Evolutionary conservation across 2,797 vertebrate genomes (phyloP).

Genomic region (Loris lydekkerianus): DNA sequence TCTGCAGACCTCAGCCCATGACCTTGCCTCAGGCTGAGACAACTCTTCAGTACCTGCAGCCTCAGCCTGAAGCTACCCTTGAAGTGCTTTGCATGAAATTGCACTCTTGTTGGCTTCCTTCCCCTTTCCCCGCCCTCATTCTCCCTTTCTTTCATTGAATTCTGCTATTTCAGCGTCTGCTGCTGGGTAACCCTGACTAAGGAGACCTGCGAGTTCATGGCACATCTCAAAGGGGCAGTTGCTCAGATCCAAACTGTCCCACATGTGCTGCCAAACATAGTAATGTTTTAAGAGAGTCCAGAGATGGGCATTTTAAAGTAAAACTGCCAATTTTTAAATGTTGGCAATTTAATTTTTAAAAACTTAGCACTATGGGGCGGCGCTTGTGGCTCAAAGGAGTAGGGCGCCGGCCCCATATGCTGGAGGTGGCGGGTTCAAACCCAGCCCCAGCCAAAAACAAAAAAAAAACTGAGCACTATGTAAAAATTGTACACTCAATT

Average conservation of each 20-base stretch:
- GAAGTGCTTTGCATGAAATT: not conserved
- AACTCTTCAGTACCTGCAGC: not conserved
- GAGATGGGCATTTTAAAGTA: not conserved
- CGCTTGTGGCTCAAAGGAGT: too few species aligned
- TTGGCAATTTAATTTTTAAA: not conserved
- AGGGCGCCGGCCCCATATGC: too few species aligned
- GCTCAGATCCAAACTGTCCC: not conserved
- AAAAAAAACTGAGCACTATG: too few species aligned
- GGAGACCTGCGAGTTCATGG: too few species aligned
- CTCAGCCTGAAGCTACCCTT: not conserved
- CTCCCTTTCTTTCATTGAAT: not conserved
- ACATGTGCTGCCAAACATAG: not conserved
- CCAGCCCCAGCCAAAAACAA: too few species aligned
- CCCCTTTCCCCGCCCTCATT: not conserved
- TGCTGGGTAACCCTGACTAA: not conserved
- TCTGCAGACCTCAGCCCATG: not conserved
- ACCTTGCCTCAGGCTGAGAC: not conserved
- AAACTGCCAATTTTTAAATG: not conserved
- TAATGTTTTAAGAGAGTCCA: not conserved
- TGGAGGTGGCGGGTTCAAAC: too few species aligned
- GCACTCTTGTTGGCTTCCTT: not conserved
- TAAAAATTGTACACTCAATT: too few species aligned
- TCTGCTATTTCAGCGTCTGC: not conserved
- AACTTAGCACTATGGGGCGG: not conserved
- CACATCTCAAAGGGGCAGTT: not conserved